phyloP scores from a whole-genome alignment of 2,888 invertebrate species.

The Ashinkailepas kermadecensis region DNA sequence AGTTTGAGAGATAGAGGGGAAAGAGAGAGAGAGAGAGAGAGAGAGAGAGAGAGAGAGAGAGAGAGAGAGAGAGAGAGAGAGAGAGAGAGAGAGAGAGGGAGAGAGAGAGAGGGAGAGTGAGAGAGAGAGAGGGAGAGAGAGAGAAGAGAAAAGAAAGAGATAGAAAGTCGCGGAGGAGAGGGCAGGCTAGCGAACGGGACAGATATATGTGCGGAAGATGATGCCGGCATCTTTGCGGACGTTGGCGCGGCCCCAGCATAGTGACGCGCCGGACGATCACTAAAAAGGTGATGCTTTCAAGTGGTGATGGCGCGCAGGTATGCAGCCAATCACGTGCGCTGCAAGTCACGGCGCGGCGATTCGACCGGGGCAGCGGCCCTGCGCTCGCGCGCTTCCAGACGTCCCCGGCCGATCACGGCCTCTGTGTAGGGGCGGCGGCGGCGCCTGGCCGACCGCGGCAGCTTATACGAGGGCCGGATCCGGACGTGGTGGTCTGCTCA shows the following conservation, averaged over 20 bases:
- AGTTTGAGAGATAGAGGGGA: too few species aligned
- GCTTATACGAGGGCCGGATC: neutral
- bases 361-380: neutral
- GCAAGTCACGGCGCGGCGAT: conserved; percentile 1
- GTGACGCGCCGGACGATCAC: neutral
- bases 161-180: too few species aligned
- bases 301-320: conserved; percentile 7
- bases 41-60: too few species aligned
- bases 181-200: too few species aligned
- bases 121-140: too few species aligned
- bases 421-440: neutral
- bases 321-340: neutral
- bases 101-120: too few species aligned
- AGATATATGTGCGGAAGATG: neutral
- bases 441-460: neutral
- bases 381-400: neutral
- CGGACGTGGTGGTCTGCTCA: too few species aligned
- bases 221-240: neutral
- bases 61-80: too few species aligned
- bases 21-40: too few species aligned
- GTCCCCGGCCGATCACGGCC: neutral
- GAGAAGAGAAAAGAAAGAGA: neutral
- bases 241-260: neutral
- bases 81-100: neutral
- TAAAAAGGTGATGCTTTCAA: conserved; percentile 17